A percentile compares a stretch with the other conserved stretches of the same genome.
These are phyloP conservation scores for Pseudomyrmex flavicornis DNA, from an alignment of 1,140 invertebrate genomes.

Conservation along the genomic window DNA sequence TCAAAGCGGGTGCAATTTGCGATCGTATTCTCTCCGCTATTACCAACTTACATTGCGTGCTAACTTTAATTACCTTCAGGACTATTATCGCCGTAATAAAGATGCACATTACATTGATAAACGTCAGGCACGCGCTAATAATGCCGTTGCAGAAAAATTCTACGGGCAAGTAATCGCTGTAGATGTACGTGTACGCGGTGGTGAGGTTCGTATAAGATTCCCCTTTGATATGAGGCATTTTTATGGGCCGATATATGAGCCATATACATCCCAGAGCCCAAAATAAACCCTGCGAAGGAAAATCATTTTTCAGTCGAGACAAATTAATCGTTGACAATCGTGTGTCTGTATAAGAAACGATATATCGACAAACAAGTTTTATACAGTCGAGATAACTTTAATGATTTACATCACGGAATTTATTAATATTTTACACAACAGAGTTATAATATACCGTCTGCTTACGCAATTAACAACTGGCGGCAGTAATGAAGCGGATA, in stretches of 20 bases:
- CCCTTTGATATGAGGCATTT: slow-evolving; percentile 89
- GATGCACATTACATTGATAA: slow-evolving; percentile 94
- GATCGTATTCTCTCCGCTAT: not conserved
- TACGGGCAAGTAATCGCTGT: slow-evolving; percentile 89
- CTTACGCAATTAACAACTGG: slow-evolving; percentile 94
- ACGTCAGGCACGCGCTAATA: slow-evolving; percentile 91
- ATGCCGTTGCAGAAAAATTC: slow-evolving; percentile 92
- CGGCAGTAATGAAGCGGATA: slow-evolving; percentile 94
- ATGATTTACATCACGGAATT: not conserved
- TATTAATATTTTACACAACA: not conserved
- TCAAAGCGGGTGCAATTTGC: not conserved
- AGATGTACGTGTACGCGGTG: slow-evolving; percentile 88
- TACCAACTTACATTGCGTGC: not conserved
- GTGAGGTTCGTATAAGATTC: slow-evolving; percentile 87
- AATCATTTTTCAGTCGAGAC: slow-evolving; percentile 1
- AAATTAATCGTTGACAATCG: not conserved
- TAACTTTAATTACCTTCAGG: slow-evolving; percentile 87
- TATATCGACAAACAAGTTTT: not conserved
- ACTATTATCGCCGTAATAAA: slow-evolving; percentile 93
- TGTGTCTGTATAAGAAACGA: not conserved
- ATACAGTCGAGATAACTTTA: not conserved
- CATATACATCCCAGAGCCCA: slow-evolving; percentile 92
- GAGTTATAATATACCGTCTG: slow-evolving; percentile 56
- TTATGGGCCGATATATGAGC: slow-evolving; percentile 88
- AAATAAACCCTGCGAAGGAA: slow-evolving; percentile 88